These are phyloP conservation scores for Paramormyrops hopkinsi DNA, from an alignment of 2,797 vertebrate species.

Conservation along the genomic window DNA sequence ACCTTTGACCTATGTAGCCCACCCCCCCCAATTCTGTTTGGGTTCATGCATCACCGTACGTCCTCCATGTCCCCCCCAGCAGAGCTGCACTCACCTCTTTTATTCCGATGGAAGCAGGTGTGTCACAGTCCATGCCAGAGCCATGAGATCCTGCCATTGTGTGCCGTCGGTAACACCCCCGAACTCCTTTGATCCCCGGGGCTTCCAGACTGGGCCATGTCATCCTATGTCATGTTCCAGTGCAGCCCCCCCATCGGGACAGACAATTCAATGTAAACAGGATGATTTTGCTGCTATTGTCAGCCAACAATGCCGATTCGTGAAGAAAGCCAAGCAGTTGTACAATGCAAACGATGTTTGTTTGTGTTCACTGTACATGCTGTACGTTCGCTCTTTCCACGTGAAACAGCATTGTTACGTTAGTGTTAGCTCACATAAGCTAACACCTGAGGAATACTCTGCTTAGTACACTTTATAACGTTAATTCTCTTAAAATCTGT, in stretches of 20 bases:
- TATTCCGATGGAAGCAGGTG: not conserved
- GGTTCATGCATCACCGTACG: not conserved
- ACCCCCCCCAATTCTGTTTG: not conserved
- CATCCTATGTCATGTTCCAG: not conserved
- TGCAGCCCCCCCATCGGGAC: not conserved
- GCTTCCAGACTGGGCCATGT: not conserved
- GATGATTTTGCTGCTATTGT: constrained; percentile 8
- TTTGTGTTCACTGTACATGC: not conserved
- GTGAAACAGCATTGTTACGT: not conserved
- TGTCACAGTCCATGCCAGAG: not conserved
- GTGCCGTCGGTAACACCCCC: not conserved
- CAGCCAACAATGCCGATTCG: not conserved
- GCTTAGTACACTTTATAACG: not conserved
- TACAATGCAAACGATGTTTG: not conserved
- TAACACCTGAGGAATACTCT: not conserved
- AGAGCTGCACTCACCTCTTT: not conserved
- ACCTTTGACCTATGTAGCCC: not conserved
- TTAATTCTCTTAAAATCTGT: not conserved
- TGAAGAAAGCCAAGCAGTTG: not conserved
- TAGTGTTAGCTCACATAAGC: not conserved
- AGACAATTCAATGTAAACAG: not conserved
- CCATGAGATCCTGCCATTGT: not conserved
- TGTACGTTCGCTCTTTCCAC: not conserved
- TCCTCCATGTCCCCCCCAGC: not conserved
- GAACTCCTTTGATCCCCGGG: not conserved